These are phyloP conservation scores for Zosterops borbonicus DNA, from an alignment of 2,113 vertebrate genomes.

Conservation along the genomic window DNA sequence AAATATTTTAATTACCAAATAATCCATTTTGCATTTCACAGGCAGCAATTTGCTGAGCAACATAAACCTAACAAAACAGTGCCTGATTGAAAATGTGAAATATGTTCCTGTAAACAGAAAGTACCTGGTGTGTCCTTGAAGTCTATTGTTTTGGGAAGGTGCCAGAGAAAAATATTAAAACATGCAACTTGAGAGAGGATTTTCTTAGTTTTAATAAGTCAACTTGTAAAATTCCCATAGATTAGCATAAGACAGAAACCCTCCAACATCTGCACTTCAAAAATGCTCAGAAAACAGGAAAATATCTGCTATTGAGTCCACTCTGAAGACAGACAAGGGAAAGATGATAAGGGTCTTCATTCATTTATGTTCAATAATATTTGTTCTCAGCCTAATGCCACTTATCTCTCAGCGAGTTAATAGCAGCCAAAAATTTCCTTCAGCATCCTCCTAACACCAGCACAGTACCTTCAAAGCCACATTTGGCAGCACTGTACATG, in stretches of 20 bases:
- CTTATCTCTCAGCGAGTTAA: background rate
- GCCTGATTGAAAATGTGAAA: constrained; percentile 6
- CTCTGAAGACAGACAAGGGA: background rate
- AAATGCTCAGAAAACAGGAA: background rate
- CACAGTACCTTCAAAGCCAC: background rate
- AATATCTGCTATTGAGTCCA: background rate
- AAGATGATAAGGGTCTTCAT: background rate
- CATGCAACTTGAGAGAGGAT: background rate
- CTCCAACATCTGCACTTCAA: background rate
- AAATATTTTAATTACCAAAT: constrained; percentile 50
- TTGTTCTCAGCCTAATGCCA: background rate
- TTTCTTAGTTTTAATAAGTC: background rate
- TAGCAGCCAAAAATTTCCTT: background rate
- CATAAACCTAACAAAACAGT: background rate
- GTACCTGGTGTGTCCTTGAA: background rate
- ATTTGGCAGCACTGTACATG: background rate
- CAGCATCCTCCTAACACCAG: background rate
- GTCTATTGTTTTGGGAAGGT: background rate
- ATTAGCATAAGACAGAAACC: background rate
- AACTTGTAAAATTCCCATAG: background rate
- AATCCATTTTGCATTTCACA: constrained; percentile 39
- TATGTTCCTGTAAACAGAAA: background rate
- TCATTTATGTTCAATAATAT: background rate
- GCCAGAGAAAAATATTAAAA: background rate
- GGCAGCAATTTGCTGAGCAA: background rate